These are phyloP conservation scores for Conops quadrifasciatus DNA, from an alignment of 2,888 invertebrate genomes.

Conservation along the genomic window DNA sequence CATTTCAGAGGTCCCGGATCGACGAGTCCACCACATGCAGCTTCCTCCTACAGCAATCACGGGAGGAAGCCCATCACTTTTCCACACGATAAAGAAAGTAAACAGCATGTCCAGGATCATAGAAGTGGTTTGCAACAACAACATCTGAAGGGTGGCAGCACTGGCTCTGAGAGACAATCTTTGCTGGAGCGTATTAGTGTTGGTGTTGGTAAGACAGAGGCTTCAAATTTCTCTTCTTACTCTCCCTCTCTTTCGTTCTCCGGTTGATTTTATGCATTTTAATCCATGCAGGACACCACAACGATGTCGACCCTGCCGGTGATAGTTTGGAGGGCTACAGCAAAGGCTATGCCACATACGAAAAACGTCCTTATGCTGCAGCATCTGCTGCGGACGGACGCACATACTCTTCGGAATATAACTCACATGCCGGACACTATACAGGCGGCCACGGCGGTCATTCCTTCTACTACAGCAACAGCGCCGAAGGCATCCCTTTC, in stretches of 20 bases:
- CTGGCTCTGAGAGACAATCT: slow-evolving; percentile 37
- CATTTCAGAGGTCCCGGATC: slow-evolving; percentile 50
- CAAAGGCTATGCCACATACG: slow-evolving; percentile 46
- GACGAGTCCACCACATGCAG: slow-evolving; percentile 21
- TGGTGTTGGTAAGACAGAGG: slow-evolving; percentile 48
- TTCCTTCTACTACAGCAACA: slow-evolving; percentile 42
- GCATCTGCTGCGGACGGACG: slow-evolving; percentile 20
- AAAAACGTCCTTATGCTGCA: slow-evolving; percentile 51
- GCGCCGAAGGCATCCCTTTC: slow-evolving; percentile 51
- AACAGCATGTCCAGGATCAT: slow-evolving; percentile 40
- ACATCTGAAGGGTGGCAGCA: slow-evolving; percentile 48
- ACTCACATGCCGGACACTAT: slow-evolving; percentile 29
- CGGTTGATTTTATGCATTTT: slow-evolving; percentile 4
- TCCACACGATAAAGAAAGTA: slow-evolving; percentile 40
- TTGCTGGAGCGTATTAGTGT: slow-evolving; percentile 57
- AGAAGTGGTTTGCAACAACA: slow-evolving; percentile 46
- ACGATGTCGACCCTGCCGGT: slow-evolving; percentile 37
- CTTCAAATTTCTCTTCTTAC: neutral
- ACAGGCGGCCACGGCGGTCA: slow-evolving; percentile 20
- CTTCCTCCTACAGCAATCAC: slow-evolving; percentile 16
- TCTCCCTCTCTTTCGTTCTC: neutral
- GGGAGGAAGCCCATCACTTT: slow-evolving; percentile 43
- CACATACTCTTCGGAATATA: slow-evolving; percentile 39
- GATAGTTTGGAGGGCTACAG: slow-evolving; percentile 10
- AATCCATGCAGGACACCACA: slow-evolving; percentile 51